These are phyloP conservation scores for Tringa solitaria DNA, from an alignment of 2,113 vertebrate species.

Conservation along the genomic window DNA sequence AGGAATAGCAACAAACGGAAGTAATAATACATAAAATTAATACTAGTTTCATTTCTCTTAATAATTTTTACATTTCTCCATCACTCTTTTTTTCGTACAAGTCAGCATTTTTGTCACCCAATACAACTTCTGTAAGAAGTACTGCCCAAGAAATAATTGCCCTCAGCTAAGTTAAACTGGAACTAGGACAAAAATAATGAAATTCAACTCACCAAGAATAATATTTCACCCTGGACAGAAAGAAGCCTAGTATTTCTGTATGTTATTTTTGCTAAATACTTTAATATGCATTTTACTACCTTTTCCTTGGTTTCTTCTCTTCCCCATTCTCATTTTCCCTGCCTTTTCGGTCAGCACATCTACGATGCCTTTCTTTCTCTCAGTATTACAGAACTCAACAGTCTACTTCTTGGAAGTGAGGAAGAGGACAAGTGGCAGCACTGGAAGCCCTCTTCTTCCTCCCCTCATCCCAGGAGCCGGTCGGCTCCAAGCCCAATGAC, in stretches of 20 bases:
- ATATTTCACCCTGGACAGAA: not conserved
- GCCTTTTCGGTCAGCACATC: not conserved
- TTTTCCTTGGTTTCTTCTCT: not conserved
- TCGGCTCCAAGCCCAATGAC: not conserved
- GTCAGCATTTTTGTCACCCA: not conserved
- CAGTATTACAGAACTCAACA: not conserved
- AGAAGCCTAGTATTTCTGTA: not conserved
- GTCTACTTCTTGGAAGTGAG: not conserved
- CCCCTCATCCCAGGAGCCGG: not conserved
- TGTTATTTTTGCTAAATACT: not conserved
- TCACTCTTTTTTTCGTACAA: not conserved
- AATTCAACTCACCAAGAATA: not conserved
- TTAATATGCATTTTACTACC: not conserved
- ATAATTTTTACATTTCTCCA: not conserved
- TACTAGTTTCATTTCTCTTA: not conserved
- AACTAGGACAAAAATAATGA: conserved; percentile 11
- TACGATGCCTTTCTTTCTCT: not conserved
- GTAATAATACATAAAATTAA: not conserved
- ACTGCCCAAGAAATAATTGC: not conserved
- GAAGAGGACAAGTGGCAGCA: not conserved
- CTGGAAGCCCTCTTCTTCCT: not conserved
- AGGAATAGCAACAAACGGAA: not conserved
- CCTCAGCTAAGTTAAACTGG: not conserved
- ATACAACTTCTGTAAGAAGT: not conserved
- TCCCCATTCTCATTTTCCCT: not conserved